Evolutionary conservation across 2,113 vertebrate species (phyloP), one percentile per base, ranked within the genome.

Genomic region (Macrotis lagotis): DNA sequence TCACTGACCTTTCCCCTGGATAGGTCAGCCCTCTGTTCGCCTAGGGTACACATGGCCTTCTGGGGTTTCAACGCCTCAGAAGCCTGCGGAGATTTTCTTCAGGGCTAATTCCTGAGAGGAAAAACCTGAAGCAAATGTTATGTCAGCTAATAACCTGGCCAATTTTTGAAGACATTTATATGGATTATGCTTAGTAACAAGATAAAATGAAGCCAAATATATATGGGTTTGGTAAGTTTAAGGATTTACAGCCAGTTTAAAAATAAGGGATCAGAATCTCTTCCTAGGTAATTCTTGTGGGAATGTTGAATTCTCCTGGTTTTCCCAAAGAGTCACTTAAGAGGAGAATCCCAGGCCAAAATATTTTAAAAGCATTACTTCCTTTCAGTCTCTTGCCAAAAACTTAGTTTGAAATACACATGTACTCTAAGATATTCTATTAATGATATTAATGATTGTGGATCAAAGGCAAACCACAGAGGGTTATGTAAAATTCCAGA

Each of bases 321-420:
- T 97, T 97, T 97, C 97, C 97, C 97, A 98, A 96, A 98, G 97
- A 96, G 93, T 97, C 96, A 96, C 94, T 97, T 97, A 97, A 97
- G 90, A 97, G 96, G 91, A 9, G 48, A 90, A 96, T 96, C 91
- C 94, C 26, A 95, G 97, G 96, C 97, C 97, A 98, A 98, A 97
- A 92, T 97, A 94, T 96, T 96, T 97, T 97, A 97, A 97, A 98
- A 97, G 97, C 95, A 8, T 97, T 95, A 96, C 66, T 94, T 96
- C 96, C 95, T 96, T 96, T 91, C 93, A 90, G 51, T 89, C 94
- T 88, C 28, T 93, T 97, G 97, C 96, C 97, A 97, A 97, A 97
- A 48, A 93, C 89, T 94, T 96, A 96, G 92, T 95, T 74, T 89
- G 89, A 96, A 93, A 96, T 97, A 97, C 97, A 97, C 96, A 97